Base-by-base conservation (phyloP, 2,797 vertebrate genomes). In the Amblyopsis hoosieri region DNA sequence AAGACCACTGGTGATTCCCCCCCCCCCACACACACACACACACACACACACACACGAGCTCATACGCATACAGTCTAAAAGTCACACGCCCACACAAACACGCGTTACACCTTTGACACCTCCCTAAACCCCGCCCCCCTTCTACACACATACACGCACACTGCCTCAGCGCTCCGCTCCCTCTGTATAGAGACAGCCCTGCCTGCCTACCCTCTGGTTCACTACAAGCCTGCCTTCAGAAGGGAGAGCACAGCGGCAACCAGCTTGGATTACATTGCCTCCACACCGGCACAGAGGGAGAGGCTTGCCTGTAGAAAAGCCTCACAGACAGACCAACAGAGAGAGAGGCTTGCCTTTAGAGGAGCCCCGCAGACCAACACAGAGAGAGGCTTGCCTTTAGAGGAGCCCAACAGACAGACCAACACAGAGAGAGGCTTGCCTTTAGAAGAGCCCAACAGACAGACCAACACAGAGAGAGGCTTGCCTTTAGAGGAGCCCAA, bases 261-360 rank as follows among this genome's bases (percentile, higher is more conserved):
- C 60, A 59, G 60, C 66, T 74, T 76, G 90, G 88, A 92, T 86
- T 90, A 86, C 77, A 75, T 67, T 59, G 81, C 74, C 69, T 71
- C 54, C 23, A 23, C 23, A 23, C 23, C 3, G 23, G 23, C 23
- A 23, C 23, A 23, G 23, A 23, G 23, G 23, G 23, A 23, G 23
- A 3, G 23, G 23, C 23, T 23, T 23, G 23, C 23, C 23, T 23
- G 23, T 23, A 23, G 23, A 23, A 23, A 2, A 23, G 23, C 23
- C 3, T 23, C 23, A 23, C 23, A 23, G 23, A 23, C 23, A 23
- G 23, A 23, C 23, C 23, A 23, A 23, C 23, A 23, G 0, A 23
- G 23, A 23, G 23, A 23, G 23, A 23, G 23, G 3, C 23, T 23
- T 23, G 3, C 23, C 23, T 23, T 3, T 3, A 23, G 23, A 3